These are phyloP conservation scores for Leptinotarsa defecta DNA, from an alignment of 1,140 invertebrate genomes.

Conservation along the genomic window DNA sequence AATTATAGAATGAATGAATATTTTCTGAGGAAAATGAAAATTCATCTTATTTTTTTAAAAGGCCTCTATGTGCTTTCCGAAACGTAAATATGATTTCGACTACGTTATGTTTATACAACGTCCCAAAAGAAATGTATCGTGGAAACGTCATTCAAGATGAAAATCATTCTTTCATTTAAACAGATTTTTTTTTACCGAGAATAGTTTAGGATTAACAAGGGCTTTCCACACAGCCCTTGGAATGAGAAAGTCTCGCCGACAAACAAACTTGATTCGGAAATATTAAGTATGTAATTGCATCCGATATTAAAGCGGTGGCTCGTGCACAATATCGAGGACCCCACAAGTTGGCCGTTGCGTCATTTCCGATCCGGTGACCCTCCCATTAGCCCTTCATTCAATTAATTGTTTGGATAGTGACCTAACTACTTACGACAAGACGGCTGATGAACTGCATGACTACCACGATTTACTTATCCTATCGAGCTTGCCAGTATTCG, in stretches of 20 bases:
- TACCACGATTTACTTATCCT: constrained; percentile 11
- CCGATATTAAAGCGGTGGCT: constrained; percentile 33
- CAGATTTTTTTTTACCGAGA: too few relatives aligned
- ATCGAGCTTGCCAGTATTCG: constrained; percentile 1
- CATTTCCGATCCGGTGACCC: constrained; percentile 35
- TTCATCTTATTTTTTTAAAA: too few relatives aligned
- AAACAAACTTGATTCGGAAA: constrained; percentile 1
- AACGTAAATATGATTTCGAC: too few relatives aligned
- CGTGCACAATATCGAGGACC: constrained; percentile 30
- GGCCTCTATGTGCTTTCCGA: too few relatives aligned
- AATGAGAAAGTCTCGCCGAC: neutral
- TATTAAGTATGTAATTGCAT: constrained; percentile 16
- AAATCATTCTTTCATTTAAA: too few relatives aligned
- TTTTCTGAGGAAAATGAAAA: too few relatives aligned
- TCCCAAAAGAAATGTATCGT: too few relatives aligned
- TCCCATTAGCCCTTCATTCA: constrained; percentile 28
- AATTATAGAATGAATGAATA: too few relatives aligned
- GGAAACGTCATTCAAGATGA: too few relatives aligned
- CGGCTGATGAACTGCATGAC: constrained; percentile 24
- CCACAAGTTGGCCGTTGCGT: constrained; percentile 35
- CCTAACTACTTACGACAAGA: constrained; percentile 24
- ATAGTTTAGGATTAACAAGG: too few relatives aligned
- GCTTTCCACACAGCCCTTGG: too few relatives aligned
- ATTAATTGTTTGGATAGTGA: constrained; percentile 34
- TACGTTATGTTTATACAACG: too few relatives aligned